Conservation (phyloP, 2,888 invertebrate species). For the Polia nebulosa region DNA sequence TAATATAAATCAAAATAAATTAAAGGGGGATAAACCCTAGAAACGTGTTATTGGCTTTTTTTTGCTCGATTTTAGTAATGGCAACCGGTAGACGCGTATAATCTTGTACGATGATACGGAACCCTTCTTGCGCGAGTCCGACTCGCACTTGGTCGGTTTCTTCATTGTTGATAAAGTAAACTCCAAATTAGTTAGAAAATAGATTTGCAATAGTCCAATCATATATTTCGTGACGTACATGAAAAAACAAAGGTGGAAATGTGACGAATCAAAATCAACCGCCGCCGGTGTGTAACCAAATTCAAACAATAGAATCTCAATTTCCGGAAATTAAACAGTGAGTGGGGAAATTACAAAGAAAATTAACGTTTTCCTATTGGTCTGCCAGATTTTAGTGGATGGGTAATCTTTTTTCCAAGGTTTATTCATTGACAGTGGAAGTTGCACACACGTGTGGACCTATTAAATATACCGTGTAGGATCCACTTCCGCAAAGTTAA, state of each 20-base stretch:
- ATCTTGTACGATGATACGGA: no score
- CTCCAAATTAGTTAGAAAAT: no score
- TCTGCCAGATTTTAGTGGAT: not conserved
- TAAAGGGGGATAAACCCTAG: no score
- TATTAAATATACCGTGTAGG: not conserved
- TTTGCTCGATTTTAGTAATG: no score
- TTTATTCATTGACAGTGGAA: not conserved
- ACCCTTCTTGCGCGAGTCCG: no score
- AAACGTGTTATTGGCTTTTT: no score
- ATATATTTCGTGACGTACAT: not conserved
- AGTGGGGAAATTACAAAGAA: not conserved
- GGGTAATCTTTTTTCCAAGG: no score
- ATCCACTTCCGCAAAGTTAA: no score
- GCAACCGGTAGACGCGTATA: no score
- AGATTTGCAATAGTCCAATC: not conserved
- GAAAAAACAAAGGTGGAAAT: not conserved
- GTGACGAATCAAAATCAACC: slow-evolving; percentile 20
- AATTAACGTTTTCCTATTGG: not conserved
- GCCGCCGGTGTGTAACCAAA: slow-evolving; percentile 3
- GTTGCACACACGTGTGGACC: not conserved
- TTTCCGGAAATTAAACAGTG: slow-evolving; percentile 6
- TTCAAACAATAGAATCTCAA: slow-evolving; percentile 17
- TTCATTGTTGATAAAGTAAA: no score
- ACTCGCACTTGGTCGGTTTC: no score
- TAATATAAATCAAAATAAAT: no score